A percentile compares a stretch with the other conserved stretches of the same genome.
Evolutionary conservation across 1,140 invertebrate genomes (phyloP).

Genomic region (Megathymus violae): DNA sequence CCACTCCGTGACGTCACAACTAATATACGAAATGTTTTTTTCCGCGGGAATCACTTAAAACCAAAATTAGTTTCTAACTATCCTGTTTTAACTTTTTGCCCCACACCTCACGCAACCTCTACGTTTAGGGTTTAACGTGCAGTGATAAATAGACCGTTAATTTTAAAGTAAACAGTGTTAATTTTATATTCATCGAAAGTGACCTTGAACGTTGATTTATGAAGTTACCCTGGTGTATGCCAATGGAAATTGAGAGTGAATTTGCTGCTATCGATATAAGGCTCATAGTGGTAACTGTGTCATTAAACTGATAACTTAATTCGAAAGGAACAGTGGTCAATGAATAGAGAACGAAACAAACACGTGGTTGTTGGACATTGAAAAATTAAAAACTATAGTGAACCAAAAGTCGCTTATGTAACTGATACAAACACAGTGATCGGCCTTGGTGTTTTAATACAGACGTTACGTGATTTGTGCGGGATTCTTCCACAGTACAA

Average conservation of each 20-base stretch:
- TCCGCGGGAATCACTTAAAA: conserved; percentile 59
- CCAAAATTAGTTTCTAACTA: conserved; percentile 2
- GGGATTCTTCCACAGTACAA: not conserved
- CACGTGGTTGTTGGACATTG: conserved; percentile 11
- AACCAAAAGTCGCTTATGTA: conserved; percentile 28
- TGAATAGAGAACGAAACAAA: conserved; percentile 7
- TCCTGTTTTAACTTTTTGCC: conserved; percentile 9
- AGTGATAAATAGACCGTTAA: conserved; percentile 6
- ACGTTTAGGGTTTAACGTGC: not conserved
- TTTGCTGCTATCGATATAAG: conserved; percentile 40
- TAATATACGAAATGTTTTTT: conserved; percentile 55
- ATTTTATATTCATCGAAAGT: conserved; percentile 40
- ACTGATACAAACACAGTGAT: conserved; percentile 7
- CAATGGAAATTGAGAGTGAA: conserved; percentile 50
- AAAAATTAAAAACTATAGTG: conserved; percentile 11
- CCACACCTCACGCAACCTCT: conserved; percentile 9
- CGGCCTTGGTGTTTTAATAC: conserved; percentile 7
- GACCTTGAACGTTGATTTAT: conserved; percentile 48
- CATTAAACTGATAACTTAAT: conserved; percentile 33
- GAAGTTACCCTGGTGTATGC: conserved; percentile 38
- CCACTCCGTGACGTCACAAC: conserved; percentile 55
- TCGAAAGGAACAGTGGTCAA: conserved; percentile 36
- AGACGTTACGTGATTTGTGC: not conserved
- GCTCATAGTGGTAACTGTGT: conserved; percentile 28
- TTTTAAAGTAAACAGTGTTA: conserved; percentile 34